phyloP scores from a whole-genome alignment of 2,888 invertebrate species.

The Colostygia pectinataria region DNA sequence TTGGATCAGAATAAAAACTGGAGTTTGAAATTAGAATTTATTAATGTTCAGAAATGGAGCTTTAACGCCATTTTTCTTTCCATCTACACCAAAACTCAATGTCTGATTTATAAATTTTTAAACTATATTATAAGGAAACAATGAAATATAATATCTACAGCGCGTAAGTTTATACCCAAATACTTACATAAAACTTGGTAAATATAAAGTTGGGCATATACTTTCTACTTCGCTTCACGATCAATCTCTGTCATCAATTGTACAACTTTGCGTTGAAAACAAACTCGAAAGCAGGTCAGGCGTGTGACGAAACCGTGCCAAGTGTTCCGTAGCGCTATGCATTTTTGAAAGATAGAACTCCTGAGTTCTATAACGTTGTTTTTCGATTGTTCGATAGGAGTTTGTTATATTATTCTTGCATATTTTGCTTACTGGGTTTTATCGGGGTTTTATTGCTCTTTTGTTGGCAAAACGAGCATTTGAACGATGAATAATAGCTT shows the following conservation, averaged over 20 bases:
- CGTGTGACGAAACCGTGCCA: slow-evolving; percentile 32
- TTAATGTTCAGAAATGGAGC: no score
- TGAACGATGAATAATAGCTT: not conserved
- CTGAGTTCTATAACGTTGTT: slow-evolving; percentile 10
- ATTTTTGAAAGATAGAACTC: slow-evolving; percentile 21
- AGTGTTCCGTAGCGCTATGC: slow-evolving; percentile 33
- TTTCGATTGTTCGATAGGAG: slow-evolving; percentile 10
- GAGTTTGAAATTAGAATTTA: no score
- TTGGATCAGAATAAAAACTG: no score
- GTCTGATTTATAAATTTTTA: no score
- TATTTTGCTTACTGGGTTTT: slow-evolving; percentile 5
- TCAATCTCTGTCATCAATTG: slow-evolving; percentile 36
- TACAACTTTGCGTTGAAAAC: slow-evolving; percentile 37
- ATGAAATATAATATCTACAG: not conserved
- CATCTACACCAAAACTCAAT: no score
- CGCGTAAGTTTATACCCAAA: not conserved
- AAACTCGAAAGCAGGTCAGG: slow-evolving; percentile 38
- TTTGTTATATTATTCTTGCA: slow-evolving; percentile 15
- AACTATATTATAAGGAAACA: slow-evolving; percentile 10
- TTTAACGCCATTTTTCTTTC: no score
- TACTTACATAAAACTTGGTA: slow-evolving; percentile 9
- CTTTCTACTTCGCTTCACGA: slow-evolving; percentile 29
- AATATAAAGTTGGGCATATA: slow-evolving; percentile 12
- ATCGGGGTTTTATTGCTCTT: not conserved
- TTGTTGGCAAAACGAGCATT: not conserved